A percentile compares a stretch with the other conserved stretches of the same genome.
phyloP scores from a whole-genome alignment of 2,113 vertebrate genomes.

The rat (Rattus norvegicus) region GRCr8 NC_086022.1:45179001-45179500 shows the following conservation, averaged over 20 bases:
- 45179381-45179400: constrained; percentile 27
- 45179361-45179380: not conserved
- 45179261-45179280: constrained; percentile 59
- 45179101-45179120: constrained; percentile 50
- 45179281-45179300: constrained; percentile 52
- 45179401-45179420: not conserved
- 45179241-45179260: constrained; percentile 35
- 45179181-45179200: constrained; percentile 49
- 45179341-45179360: constrained; percentile 62
- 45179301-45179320: constrained; percentile 8
- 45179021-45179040: not conserved
- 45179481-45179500: not conserved
- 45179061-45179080: constrained; percentile 23
- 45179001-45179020: not conserved
- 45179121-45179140: not conserved
- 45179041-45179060: constrained; percentile 19
- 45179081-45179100: not conserved
- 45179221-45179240: constrained; percentile 33
- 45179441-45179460: not conserved
- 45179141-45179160: constrained; percentile 45
- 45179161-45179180: constrained; percentile 62
- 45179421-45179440: not conserved
- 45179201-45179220: constrained; percentile 51
- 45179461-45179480: not conserved
- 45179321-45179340: constrained; percentile 52